These are phyloP conservation scores for Tapirus indicus DNA, from an alignment of 2,797 vertebrate genomes.

Conservation along the genomic window DNA sequence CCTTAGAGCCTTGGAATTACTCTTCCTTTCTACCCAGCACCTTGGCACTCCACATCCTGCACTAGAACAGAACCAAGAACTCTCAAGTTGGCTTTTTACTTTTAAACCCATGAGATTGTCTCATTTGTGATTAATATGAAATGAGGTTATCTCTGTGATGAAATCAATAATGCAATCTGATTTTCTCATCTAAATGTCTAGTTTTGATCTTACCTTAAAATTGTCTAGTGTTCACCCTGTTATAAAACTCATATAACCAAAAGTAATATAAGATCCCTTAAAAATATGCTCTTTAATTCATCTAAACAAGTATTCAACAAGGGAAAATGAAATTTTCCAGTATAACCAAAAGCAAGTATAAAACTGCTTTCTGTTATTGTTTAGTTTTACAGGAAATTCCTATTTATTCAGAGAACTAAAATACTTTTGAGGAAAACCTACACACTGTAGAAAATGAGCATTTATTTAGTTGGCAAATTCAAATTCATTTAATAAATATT, in stretches of 20 bases:
- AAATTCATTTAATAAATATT: slow-evolving; percentile 6
- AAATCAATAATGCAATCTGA: not conserved
- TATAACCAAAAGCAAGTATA: not conserved
- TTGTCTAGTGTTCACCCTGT: not conserved
- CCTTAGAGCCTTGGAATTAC: not conserved
- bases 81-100: not conserved
- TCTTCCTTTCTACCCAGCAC: not conserved
- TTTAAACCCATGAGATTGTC: not conserved
- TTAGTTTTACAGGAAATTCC: slow-evolving; percentile 35
- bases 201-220: slow-evolving; percentile 24
- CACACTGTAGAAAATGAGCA: not conserved
- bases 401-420: slow-evolving; percentile 23
- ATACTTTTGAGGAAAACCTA: slow-evolving; percentile 38
- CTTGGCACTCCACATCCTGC: not conserved
- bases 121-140: slow-evolving; percentile 40
- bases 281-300: not conserved
- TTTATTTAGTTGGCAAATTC: slow-evolving; percentile 10
- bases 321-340: not conserved
- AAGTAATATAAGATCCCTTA: not conserved
- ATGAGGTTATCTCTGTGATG: slow-evolving; percentile 2
- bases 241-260: slow-evolving; percentile 30
- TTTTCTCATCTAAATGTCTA: slow-evolving; percentile 34
- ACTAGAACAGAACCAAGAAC: not conserved
- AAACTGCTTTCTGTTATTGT: not conserved
- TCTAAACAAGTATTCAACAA: slow-evolving; percentile 9